These are phyloP conservation scores for Phainopepla nitens DNA, from an alignment of 2,113 vertebrate genomes.

Conservation along the genomic window DNA sequence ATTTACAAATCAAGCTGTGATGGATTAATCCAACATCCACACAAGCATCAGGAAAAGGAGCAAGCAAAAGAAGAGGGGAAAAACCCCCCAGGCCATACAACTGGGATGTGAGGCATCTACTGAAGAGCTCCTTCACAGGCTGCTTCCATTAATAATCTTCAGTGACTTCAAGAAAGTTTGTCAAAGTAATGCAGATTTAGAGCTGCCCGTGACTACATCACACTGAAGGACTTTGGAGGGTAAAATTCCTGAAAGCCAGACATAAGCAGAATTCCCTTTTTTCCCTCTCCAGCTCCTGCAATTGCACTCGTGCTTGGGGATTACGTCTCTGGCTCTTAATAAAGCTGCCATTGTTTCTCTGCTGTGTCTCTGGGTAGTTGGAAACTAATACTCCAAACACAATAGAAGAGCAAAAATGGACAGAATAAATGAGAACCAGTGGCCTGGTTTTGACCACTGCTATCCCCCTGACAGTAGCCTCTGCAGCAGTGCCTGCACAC, in stretches of 20 bases:
- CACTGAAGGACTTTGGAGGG: constrained; percentile 3
- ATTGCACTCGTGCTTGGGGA: background rate
- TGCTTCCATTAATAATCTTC: background rate
- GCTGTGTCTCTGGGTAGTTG: constrained; percentile 19
- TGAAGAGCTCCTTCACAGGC: background rate
- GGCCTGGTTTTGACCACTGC: constrained; percentile 24
- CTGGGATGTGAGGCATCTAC: background rate
- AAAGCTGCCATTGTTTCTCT: constrained; percentile 29
- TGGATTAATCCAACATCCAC: background rate
- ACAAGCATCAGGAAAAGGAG: background rate
- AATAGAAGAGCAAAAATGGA: constrained; percentile 31
- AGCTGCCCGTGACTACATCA: background rate
- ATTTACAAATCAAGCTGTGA: background rate
- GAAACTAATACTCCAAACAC: constrained; percentile 32
- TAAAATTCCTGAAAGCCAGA: constrained; percentile 9
- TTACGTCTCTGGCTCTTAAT: background rate
- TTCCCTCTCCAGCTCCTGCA: background rate
- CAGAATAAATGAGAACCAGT: constrained; percentile 33
- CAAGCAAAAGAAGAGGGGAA: background rate
- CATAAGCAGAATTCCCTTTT: background rate
- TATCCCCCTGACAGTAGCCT: constrained; percentile 36
- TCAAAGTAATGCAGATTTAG: constrained; percentile 21
- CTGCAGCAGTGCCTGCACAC: background rate
- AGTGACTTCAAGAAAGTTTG: background rate
- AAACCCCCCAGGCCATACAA: background rate